Evolutionary conservation across 2,888 invertebrate genomes (phyloP), one percentile per base, ranked within the genome.

Genomic region (Sarcophaga subvicina): DNA sequence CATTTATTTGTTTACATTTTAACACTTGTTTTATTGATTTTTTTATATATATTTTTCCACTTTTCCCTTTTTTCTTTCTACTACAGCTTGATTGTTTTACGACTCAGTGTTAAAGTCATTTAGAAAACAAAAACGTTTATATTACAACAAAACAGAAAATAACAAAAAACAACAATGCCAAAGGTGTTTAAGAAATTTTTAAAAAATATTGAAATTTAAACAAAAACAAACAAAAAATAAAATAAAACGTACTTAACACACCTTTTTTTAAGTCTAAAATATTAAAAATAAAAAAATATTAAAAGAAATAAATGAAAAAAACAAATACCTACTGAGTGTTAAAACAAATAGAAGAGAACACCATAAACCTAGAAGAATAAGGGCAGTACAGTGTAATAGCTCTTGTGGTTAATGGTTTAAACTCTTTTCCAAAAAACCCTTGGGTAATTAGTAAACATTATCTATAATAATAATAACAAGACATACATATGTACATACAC

Each of bases 41-140:
- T 49, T 75, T 25, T 59, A n/a, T 17, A 17, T 67, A 25, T 63
- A 17, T 69, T 81, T 62, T 75, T 27, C 49, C 37, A 37, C 37
- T 25, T 78, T 71, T 63, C 5, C 63, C 45, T 37, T 37, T 72
- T 37, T 75, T 62, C 25, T 75, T 71, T 73, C 27, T 78, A 62
- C 73, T 63, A n/a, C 25, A 77, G 86, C 75, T 77, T 80, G 77
- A 83, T 73, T 77, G 60, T 76, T 80, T 82, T 45, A 72, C 70
- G 80, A 78, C 79, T 77, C 73, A 80, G 54, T 73, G 37, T 83
- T 72, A 72, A 86, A 77, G 67, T 66, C 60, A 78, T 71, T 47
- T 49, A 49, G 67, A 79, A 66, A 49, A 76, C 63, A 70, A 86
- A 85, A 72, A 69, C 54, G 59, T 37, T 60, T 60, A 59, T 70